Evolutionary conservation across 2,797 vertebrate species (phyloP).

Genomic region (Danio albolineatus): DNA sequence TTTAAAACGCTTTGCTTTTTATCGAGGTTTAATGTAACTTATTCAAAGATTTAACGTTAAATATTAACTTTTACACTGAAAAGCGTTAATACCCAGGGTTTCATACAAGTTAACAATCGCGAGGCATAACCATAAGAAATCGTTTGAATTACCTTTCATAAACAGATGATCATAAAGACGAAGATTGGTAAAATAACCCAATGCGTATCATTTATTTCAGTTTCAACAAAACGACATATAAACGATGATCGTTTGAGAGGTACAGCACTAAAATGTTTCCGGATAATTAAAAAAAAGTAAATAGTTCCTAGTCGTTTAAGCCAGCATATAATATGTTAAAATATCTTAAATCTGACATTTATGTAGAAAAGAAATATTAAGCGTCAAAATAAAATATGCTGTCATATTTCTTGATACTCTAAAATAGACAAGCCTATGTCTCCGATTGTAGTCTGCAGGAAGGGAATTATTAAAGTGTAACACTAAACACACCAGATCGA

Average conservation of each 20-base stretch:
- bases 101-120: neutral
- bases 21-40: no score
- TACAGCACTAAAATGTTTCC: constrained; percentile 40
- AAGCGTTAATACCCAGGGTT: neutral
- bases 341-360: neutral
- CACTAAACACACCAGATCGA: constrained; percentile 75
- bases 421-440: neutral
- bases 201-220: neutral
- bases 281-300: constrained; percentile 7
- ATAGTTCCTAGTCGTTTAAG: constrained; percentile 62
- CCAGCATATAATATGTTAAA: neutral
- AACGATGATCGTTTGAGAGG: neutral
- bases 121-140: neutral
- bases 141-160: neutral
- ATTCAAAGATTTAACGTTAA: neutral
- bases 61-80: neutral
- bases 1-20: neutral
- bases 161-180: neutral
- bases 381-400: neutral
- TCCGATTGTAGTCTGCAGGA: neutral
- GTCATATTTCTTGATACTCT: neutral
- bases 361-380: neutral
- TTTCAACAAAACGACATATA: neutral
- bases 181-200: neutral
- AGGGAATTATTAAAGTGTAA: constrained; percentile 59